phyloP scores from a whole-genome alignment of 53 echinoderm and acorn worm species.

The Holothuria leucospilota region DNA sequence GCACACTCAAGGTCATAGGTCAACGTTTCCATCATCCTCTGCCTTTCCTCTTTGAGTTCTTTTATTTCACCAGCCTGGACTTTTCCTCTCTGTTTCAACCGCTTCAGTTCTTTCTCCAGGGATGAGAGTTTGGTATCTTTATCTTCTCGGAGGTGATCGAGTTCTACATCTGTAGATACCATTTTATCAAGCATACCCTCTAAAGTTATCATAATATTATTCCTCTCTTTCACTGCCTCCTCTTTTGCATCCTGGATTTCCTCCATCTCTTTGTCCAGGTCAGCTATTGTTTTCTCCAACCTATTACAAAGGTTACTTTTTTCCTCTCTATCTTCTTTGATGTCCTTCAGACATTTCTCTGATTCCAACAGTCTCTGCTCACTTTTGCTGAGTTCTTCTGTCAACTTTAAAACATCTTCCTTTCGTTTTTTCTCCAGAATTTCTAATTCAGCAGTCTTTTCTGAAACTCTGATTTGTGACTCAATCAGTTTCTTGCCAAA shows the following conservation, averaged over 20 bases:
- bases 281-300: conserved; percentile 30
- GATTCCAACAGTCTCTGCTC: neutral
- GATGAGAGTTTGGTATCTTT: neutral
- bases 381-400: conserved; percentile 34
- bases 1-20: conserved; percentile 37
- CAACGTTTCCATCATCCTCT: conserved; percentile 37
- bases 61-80: neutral
- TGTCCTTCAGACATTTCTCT: neutral
- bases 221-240: conserved; percentile 25
- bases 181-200: conserved; percentile 39
- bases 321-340: neutral
- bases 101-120: conserved; percentile 24
- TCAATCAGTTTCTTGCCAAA: conserved; percentile 85
- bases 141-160: conserved; percentile 1
- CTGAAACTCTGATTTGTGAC: conserved; percentile 80
- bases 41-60: neutral
- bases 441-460: conserved; percentile 67
- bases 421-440: conserved; percentile 7
- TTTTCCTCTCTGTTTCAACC: conserved; percentile 15
- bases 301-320: neutral
- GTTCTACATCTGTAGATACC: conserved; percentile 20
- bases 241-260: conserved; percentile 41
- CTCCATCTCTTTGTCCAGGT: conserved; percentile 55
- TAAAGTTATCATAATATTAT: conserved; percentile 21
- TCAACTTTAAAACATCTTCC: neutral